Base-by-base conservation (phyloP, 2,113 vertebrate genomes). In the Sterna hirundo region DNA sequence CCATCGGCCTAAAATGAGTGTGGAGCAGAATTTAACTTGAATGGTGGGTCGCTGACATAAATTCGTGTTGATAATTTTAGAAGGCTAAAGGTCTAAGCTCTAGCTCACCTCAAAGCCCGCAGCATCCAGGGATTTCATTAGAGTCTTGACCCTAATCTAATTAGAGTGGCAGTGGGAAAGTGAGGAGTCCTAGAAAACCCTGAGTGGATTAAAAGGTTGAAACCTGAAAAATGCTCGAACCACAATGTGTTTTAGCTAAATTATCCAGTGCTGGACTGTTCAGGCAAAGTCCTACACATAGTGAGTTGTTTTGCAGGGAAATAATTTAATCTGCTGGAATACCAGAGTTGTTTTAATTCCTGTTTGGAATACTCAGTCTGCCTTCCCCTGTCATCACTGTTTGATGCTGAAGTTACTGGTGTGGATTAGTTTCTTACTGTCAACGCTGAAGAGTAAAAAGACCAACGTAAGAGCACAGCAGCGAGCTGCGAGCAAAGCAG, bases 161-260 rank as follows among this genome's bases (percentile, higher is more conserved):
- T 94, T 65, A 68, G 55, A 21, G 75, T 12, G 46, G 44, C 92
- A 90, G 68, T 58, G 92, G 90, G 90, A 88, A 94, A 92, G 92
- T 83, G 95, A 94, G 93, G 79, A 93, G 92, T 60, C 64, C 68
- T 58, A 36, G 42, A 65, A 90, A 90, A 54, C 91, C 68, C 80
- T 66, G 68, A 83, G 68, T 70, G 85, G 87, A 92, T 96, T 77
- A 95, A 94, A 92, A 95, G 80, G 64, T 40, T 93, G 75, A 85
- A 92, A 66, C 42, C 85, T 83, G 70, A 51, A 78, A 86, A 84
- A 84, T 55, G 84, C 54, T 87, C 51, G 5, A 1, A 32, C 19
- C 22, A 32, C 57, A 9, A 2, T 1, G 16, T 23, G 57, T 70
- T 88, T 55, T 18, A 15, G 80, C 38, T 47, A 16, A 86, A 62